Conservation (phyloP, 2,113 vertebrate genomes). For the Haplotaxodon microlepis region DNA sequence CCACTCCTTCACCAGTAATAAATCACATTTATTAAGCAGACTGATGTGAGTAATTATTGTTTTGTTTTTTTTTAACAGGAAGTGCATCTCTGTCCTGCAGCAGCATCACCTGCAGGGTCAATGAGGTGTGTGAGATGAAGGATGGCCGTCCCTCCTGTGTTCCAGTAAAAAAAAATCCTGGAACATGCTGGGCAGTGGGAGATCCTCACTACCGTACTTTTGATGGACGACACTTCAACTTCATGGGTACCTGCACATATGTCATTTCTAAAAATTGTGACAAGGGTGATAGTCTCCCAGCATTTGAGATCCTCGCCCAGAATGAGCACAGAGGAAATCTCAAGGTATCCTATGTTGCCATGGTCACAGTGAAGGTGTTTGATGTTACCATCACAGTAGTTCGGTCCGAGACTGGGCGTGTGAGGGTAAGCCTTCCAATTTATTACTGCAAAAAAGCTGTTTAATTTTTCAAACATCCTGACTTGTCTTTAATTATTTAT, state of each 20-base stretch:
- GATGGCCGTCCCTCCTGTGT: constrained; percentile 38
- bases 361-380: constrained; percentile 69
- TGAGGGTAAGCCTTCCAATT: constrained; percentile 61
- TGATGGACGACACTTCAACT: constrained; percentile 57
- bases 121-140: constrained; percentile 40
- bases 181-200: constrained; percentile 62
- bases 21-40: neutral
- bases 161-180: neutral
- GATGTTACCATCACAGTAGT: constrained; percentile 44
- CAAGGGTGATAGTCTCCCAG: constrained; percentile 14
- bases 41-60: neutral
- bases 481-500: neutral
- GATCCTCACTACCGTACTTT: constrained; percentile 71
- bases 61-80: neutral
- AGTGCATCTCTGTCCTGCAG: constrained; percentile 6
- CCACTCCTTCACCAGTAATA: neutral
- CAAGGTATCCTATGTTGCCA: constrained; percentile 66
- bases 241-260: constrained; percentile 72
- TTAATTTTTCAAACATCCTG: neutral
- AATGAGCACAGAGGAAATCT: constrained; percentile 69
- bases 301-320: constrained; percentile 57
- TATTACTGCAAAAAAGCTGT: neutral
- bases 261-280: constrained; percentile 58
- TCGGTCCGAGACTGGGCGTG: constrained; percentile 63
- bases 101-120: constrained; percentile 22